A percentile compares a stretch with the other conserved stretches of the same genome.
These are phyloP conservation scores for Microcebus lehilahytsara DNA, from an alignment of 2,113 vertebrate species.

Conservation along the genomic window DNA sequence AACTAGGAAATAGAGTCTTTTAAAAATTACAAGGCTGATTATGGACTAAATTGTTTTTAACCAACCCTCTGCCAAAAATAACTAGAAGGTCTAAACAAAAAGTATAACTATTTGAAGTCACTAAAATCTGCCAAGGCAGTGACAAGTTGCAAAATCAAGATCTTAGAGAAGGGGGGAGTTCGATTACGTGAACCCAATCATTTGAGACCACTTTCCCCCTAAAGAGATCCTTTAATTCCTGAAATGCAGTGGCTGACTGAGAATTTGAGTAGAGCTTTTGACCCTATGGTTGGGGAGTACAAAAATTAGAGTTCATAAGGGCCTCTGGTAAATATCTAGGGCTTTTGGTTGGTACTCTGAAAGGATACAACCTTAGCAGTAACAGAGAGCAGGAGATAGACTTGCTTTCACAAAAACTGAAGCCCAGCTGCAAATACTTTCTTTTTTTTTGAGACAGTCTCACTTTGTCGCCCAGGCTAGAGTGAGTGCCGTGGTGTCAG, in stretches of 20 bases:
- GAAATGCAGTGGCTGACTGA: not conserved
- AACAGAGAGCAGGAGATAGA: not conserved
- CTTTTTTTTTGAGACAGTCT: not conserved
- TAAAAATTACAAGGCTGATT: not conserved
- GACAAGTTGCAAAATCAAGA: not conserved
- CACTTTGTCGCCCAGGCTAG: too few species aligned
- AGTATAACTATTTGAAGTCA: not conserved
- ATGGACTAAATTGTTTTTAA: not conserved
- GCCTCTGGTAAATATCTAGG: not conserved
- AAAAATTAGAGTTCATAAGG: not conserved
- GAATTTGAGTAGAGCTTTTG: not conserved
- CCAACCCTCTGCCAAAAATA: not conserved
- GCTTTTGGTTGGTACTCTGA: not conserved
- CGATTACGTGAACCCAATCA: not conserved
- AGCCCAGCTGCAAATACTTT: not conserved
- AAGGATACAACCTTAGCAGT: not conserved
- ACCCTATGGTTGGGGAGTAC: not conserved
- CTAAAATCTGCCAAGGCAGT: not conserved
- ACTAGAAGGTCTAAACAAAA: not conserved
- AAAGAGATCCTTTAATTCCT: not conserved
- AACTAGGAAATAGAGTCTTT: not conserved
- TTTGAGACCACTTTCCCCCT: not conserved
- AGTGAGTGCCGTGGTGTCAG: too few species aligned
- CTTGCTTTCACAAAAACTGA: not conserved
- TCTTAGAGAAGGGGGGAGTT: not conserved